Conservation (phyloP, 2,113 vertebrate species). For the Hydropotes inermis region DNA sequence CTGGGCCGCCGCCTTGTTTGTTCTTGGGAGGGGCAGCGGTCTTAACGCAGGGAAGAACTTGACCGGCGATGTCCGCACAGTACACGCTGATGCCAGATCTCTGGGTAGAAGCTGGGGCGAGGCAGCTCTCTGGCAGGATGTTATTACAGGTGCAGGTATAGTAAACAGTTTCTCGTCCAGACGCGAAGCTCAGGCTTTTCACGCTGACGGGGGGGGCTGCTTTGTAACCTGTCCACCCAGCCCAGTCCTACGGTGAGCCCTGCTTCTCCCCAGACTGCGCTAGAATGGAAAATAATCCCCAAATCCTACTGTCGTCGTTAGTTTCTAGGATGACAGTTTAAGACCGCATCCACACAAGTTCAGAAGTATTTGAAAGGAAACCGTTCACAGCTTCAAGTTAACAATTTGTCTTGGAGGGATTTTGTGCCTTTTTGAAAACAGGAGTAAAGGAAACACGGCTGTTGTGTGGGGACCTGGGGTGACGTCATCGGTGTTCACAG, state of each 20-base stretch:
- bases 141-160: not conserved
- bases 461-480: not conserved
- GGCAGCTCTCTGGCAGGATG: not conserved
- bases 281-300: not conserved
- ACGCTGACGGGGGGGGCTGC: not conserved
- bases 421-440: not conserved
- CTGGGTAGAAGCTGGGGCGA: not conserved
- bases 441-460: not conserved
- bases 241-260: not conserved
- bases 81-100: not conserved
- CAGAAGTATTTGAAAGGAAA: not conserved
- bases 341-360: not conserved
- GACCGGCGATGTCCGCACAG: not conserved
- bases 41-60: not conserved
- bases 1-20: not conserved
- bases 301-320: not conserved
- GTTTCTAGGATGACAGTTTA: not conserved
- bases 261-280: not conserved
- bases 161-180: slow-evolving; percentile 24
- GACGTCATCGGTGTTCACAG: not conserved
- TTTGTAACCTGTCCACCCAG: not conserved
- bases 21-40: not conserved
- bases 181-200: not conserved
- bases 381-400: not conserved
- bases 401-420: not conserved